phyloP scores from a whole-genome alignment of 2,797 vertebrate species.

The Sebastes nivosus region DNA sequence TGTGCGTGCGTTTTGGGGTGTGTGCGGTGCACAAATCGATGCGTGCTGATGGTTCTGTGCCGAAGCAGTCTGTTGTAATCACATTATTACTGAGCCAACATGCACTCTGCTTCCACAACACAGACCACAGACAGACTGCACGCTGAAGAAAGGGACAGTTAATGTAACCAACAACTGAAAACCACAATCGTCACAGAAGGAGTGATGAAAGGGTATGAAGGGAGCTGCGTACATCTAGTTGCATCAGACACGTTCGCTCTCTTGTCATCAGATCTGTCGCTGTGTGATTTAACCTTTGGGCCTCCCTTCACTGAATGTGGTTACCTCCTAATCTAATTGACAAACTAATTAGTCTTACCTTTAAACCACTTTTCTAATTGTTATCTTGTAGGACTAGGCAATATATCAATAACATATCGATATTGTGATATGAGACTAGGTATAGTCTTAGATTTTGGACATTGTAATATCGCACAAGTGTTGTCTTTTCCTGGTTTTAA shows the following conservation, averaged over 20 bases:
- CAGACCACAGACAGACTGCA: constrained; percentile 57
- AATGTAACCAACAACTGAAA: constrained; percentile 30
- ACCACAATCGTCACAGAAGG: constrained; percentile 33
- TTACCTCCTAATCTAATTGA: neutral
- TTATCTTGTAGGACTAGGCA: neutral
- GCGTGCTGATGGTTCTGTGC: constrained; percentile 40
- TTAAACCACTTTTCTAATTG: neutral
- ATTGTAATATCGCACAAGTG: too few relatives aligned
- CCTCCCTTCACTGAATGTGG: neutral
- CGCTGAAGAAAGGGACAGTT: constrained; percentile 30
- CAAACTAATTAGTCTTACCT: neutral
- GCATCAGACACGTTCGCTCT: neutral
- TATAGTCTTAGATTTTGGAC: too few relatives aligned
- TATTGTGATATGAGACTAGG: too few relatives aligned
- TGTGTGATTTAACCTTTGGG: neutral
- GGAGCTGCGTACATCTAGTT: neutral
- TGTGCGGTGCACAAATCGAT: constrained; percentile 40
- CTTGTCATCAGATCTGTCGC: neutral
- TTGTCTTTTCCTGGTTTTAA: too few relatives aligned
- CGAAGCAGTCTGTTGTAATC: constrained; percentile 56
- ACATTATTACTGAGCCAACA: constrained; percentile 59
- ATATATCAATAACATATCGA: too few relatives aligned
- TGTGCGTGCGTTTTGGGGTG: neutral
- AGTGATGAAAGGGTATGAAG: neutral
- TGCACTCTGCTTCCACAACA: constrained; percentile 46